Evolutionary conservation across 2,888 invertebrate species (phyloP).

Genomic region (Anodontia alba): DNA sequence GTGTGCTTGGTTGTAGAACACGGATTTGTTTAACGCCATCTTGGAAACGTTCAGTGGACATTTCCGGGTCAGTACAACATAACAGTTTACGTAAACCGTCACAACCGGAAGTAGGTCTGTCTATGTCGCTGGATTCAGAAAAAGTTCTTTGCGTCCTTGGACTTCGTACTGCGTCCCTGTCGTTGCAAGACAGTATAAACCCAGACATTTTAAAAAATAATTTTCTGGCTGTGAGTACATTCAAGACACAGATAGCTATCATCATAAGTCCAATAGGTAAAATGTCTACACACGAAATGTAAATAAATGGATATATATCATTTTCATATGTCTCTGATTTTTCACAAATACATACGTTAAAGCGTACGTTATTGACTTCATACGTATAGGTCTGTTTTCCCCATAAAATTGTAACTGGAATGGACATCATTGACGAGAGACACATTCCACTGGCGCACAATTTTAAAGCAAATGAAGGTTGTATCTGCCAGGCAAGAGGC

Average conservation of each 20-base stretch:
- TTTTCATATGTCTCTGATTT: conserved; percentile 35
- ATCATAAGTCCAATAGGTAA: conserved; percentile 45
- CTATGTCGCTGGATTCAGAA: neutral
- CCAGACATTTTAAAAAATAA: conserved; percentile 45
- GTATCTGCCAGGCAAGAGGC: conserved; percentile 51
- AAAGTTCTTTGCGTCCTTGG: neutral
- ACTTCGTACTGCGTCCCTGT: neutral
- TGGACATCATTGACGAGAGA: conserved; percentile 27
- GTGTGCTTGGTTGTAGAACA: too few relatives aligned
- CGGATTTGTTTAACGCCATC: neutral
- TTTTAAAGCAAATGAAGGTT: conserved; percentile 34
- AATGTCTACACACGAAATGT: conserved; percentile 42
- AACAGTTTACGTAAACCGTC: neutral
- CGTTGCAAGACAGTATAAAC: neutral
- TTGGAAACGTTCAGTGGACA: neutral
- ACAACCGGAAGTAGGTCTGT: neutral
- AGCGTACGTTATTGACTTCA: neutral
- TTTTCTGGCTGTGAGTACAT: conserved; percentile 39
- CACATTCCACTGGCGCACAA: conserved; percentile 25
- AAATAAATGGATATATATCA: conserved; percentile 41
- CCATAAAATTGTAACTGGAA: conserved; percentile 44
- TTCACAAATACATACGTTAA: conserved; percentile 53
- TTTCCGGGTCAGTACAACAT: neutral
- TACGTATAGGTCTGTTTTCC: conserved; percentile 49
- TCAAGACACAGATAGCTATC: conserved; percentile 31